Conservation (phyloP, 2,797 vertebrate genomes). For the Acanthurus tractus region DNA sequence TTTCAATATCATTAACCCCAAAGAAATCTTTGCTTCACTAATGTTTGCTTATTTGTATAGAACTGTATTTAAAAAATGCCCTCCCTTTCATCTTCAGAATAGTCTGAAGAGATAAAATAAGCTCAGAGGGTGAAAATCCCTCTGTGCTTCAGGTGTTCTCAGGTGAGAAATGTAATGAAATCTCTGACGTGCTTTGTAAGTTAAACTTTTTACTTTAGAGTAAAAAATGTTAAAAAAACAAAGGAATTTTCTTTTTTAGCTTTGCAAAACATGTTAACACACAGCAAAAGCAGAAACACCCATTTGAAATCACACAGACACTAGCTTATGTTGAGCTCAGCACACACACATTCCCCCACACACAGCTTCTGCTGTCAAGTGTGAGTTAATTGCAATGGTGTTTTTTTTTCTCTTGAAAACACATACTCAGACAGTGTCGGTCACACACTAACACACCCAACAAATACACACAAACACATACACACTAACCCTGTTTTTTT, state of each 20-base stretch:
- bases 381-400: constrained; percentile 30
- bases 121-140: neutral
- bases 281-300: constrained; percentile 2
- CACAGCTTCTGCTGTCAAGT: constrained; percentile 38
- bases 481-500: too few species aligned
- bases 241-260: too few species aligned
- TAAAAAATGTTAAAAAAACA: neutral
- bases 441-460: neutral
- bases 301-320: neutral
- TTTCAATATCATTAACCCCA: neutral
- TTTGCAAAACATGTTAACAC: neutral
- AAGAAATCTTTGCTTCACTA: neutral
- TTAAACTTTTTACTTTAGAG: neutral
- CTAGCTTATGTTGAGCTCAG: constrained; percentile 1
- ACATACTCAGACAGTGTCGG: neutral
- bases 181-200: neutral
- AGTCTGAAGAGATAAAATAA: neutral
- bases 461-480: constrained; percentile 4
- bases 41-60: neutral
- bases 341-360: constrained; percentile 16
- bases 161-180: neutral
- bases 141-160: neutral
- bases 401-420: neutral
- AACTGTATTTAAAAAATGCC: neutral
- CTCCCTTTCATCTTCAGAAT: neutral